These are phyloP conservation scores for Amiota communis DNA, from an alignment of 2,888 invertebrate species.

Conservation along the genomic window DNA sequence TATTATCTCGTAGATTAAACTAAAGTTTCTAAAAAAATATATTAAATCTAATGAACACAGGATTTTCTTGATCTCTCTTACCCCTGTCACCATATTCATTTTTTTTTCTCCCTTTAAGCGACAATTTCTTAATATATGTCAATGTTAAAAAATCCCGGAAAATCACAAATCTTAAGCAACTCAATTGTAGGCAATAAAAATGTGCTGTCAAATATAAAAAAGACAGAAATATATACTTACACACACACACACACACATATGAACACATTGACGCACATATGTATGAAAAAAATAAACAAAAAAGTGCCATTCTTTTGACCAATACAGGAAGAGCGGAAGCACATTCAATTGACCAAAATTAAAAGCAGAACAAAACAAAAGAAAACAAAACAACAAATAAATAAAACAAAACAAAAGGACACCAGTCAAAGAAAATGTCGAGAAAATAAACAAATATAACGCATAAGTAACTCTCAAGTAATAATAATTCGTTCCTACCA, in stretches of 20 bases:
- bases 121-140: slow-evolving; percentile 59
- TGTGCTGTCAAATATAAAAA: slow-evolving; percentile 56
- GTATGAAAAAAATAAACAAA: slow-evolving; percentile 32
- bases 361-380: slow-evolving; percentile 31
- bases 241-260: slow-evolving; percentile 4
- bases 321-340: not conserved
- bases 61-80: too few relatives aligned
- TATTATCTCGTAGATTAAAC: too few relatives aligned
- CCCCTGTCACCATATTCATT: too few relatives aligned
- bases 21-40: too few relatives aligned
- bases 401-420: slow-evolving; percentile 33
- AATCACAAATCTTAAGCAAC: slow-evolving; percentile 24
- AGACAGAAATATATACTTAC: slow-evolving; percentile 37
- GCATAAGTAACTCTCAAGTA: not conserved
- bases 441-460: slow-evolving; percentile 33
- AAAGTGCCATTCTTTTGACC: slow-evolving; percentile 19
- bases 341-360: slow-evolving; percentile 29
- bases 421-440: slow-evolving; percentile 45
- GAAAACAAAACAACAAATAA: slow-evolving; percentile 23
- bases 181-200: slow-evolving; percentile 51
- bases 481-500: not conserved
- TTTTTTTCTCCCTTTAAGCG: slow-evolving; percentile 31
- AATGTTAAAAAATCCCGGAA: slow-evolving; percentile 31
- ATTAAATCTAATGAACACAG: too few relatives aligned
- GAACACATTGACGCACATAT: slow-evolving; percentile 11